Base-by-base conservation (phyloP, 2,113 vertebrate species). In the Uria aalge region DNA sequence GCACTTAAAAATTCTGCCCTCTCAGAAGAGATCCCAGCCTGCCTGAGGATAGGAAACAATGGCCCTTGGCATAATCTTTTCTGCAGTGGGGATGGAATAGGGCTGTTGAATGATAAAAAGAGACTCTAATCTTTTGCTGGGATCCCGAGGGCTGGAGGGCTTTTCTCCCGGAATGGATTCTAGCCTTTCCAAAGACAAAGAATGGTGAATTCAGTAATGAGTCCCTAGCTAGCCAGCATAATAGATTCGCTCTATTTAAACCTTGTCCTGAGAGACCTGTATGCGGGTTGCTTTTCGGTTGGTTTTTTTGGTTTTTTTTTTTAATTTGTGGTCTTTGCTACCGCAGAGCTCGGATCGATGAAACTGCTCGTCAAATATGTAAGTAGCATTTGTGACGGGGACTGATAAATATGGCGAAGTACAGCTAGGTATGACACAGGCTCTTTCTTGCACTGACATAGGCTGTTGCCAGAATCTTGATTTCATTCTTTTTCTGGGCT, bases 131-230 rank as follows among this genome's bases (percentile, higher is more conserved):
- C 78, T 90, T 88, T 79, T 71, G 30, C 94, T 85, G 57, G 71
- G 82, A 92, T 93, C 85, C 95, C 6, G 16, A 67, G 52, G 55
- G 56, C 76, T 63, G 72, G 88, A 88, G 67, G 75, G 62, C 45
- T 92, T 93, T 95, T 83, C 68, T 95, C 6, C 5, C 16, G 9
- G n/a, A 79, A 78, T 43, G 50, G 40, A 90, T 88, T 92, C 85
- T 57, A 73, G 64, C 75, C 55, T 96, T 92, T 74, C 63, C 79
- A 64, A 86, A 96, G 76, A 92, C 76, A 86, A 95, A 92, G 72
- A 81, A 9, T 36, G 32, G 82, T 7, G 40, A 63, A 88, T 88
- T 95, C 64, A 32, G 75, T 89, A 86, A 92, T 86, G 85, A 96
- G 88, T 88, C 88, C 90, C 90, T 36, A 71, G 94, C 77, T 68